Evolutionary conservation across 2,797 vertebrate species (phyloP).

Genomic region (Glyptemys insculpta): DNA sequence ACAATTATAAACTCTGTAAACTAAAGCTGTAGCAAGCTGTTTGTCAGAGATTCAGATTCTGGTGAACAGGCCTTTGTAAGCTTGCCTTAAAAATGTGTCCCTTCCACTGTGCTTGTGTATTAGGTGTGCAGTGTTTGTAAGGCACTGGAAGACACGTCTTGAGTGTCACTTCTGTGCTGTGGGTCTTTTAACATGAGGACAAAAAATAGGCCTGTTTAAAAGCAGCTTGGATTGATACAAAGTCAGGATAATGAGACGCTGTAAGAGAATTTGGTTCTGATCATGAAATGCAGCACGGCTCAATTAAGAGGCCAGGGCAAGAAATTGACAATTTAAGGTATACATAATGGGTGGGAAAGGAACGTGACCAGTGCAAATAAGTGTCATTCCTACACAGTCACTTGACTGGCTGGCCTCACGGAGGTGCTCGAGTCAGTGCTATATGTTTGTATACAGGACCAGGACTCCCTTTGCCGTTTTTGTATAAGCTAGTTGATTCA

Average conservation of each 20-base stretch:
- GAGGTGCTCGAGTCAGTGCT: accelerated
- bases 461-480: accelerated
- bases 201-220: neutral
- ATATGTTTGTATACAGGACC: accelerated
- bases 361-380: accelerated
- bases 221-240: neutral
- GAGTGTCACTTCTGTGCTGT: neutral
- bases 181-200: neutral
- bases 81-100: neutral
- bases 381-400: neutral
- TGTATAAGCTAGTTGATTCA: neutral
- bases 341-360: accelerated
- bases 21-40: slow-evolving; percentile 40
- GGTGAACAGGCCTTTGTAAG: slow-evolving; percentile 3
- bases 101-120: neutral
- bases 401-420: neutral
- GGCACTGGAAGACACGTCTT: accelerated
- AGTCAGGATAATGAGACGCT: neutral
- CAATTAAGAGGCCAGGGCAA: neutral
- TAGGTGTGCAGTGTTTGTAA: accelerated
- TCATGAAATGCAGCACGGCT: accelerated
- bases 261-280: neutral
- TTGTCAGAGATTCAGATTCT: neutral
- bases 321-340: neutral
- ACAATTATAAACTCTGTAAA: slow-evolving; percentile 68